Evolutionary conservation across 2,888 invertebrate genomes (phyloP).

Genomic region (Machimus atricapillus): DNA sequence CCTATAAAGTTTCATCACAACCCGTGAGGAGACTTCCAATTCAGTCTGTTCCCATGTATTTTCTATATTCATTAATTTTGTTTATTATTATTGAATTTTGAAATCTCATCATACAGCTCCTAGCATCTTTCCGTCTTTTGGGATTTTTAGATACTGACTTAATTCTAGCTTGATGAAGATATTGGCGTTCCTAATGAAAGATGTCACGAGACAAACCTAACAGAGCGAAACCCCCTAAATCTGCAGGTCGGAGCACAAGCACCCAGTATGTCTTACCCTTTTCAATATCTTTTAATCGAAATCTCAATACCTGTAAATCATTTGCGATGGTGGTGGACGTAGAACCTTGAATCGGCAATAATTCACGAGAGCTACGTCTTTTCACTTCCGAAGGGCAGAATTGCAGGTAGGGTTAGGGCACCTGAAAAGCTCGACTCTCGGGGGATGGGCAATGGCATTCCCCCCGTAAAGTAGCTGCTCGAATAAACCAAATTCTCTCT

Average conservation of each 20-base stretch:
- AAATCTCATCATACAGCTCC: no score
- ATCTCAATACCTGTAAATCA: slow-evolving; percentile 41
- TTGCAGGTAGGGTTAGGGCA: neutral
- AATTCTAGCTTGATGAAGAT: neutral
- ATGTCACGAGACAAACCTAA: neutral
- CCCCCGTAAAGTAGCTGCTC: slow-evolving; percentile 15
- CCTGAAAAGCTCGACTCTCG: neutral
- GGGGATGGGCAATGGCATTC: neutral
- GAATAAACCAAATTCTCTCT: slow-evolving; percentile 30
- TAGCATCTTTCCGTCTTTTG: neutral
- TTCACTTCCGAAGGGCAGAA: slow-evolving; percentile 29
- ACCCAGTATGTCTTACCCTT: neutral
- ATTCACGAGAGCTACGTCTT: slow-evolving; percentile 40
- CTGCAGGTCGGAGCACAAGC: neutral
- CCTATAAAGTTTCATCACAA: no score
- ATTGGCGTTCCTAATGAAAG: neutral
- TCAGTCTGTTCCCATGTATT: no score
- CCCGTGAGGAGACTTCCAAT: no score
- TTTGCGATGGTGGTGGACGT: slow-evolving; percentile 29
- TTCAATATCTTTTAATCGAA: slow-evolving; percentile 43
- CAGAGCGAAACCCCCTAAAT: neutral
- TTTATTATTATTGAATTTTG: no score
- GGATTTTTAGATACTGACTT: neutral
- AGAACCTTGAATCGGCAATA: slow-evolving; percentile 36
- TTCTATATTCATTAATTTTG: no score